Evolutionary conservation across 92 coral and sea anemone species (phyloP).

Genomic region (Micromussa lordhowensis): DNA sequence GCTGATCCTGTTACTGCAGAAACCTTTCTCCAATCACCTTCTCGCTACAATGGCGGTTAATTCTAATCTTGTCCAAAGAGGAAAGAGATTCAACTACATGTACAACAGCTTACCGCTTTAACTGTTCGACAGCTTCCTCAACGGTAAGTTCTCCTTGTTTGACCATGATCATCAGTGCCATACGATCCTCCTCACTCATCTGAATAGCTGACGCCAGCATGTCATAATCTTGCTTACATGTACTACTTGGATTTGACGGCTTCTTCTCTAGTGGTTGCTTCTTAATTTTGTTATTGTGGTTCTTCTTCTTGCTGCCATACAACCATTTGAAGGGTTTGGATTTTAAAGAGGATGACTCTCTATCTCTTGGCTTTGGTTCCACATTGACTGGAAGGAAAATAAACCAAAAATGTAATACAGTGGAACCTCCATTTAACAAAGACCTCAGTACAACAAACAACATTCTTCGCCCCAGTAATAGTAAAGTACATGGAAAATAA

Average conservation of each 20-base stretch:
- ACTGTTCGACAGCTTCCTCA: conserved; percentile 94
- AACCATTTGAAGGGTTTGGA: conserved; percentile 59
- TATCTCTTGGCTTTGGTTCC: conserved; percentile 53
- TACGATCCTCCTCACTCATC: conserved; percentile 97
- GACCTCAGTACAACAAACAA: no score
- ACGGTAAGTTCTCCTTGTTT: conserved; percentile 95
- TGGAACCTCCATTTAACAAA: no score
- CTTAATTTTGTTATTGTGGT: conserved; percentile 14
- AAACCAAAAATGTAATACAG: no score
- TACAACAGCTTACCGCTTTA: conserved; percentile 56
- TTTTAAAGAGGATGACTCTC: conserved; percentile 70
- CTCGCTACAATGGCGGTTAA: no score
- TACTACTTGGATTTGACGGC: conserved; percentile 24
- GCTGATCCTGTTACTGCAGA: no score
- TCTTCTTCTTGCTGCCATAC: conserved; percentile 57
- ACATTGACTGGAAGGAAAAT: conserved; percentile 12
- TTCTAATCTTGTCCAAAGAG: no score
- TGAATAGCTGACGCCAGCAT: conserved; percentile 81
- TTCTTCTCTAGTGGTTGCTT: conserved; percentile 34
- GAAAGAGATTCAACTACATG: neutral
- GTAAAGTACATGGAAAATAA: no score
- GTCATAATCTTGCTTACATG: conserved; percentile 49
- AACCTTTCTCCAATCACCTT: no score
- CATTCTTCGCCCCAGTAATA: no score
- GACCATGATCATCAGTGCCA: conserved; percentile 91